Base-by-base conservation (phyloP, 1,140 invertebrate species). In the Anadara kagoshimensis region DNA sequence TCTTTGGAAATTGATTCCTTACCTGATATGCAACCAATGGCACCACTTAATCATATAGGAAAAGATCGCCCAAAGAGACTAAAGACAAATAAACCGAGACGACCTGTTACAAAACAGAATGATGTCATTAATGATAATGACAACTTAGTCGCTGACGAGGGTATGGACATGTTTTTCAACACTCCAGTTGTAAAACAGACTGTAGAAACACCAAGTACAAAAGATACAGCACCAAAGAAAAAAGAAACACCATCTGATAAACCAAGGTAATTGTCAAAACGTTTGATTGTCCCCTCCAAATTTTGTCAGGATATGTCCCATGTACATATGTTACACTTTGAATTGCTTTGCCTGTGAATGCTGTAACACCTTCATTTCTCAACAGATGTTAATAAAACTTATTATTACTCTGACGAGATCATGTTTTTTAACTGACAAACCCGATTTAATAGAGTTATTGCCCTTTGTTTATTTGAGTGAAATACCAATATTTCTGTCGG, bases 101-200 rank as follows among this genome's bases (percentile, higher is more conserved):
- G 29, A 10, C 29, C 65, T 0, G 29, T 36, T 18, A 18, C 54
- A 20, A n/a, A 43, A 0, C 2, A 22, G 5, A 67, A 45, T 36
- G 18, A 56, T 7, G 41, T 49, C 10, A 56, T 58, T 8, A 26
- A 58, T n/a, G 66, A 45, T 8, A 26, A 67, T 29, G 53, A 29
- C 12, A 11, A 20, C 5, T 16, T n/a, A 20, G 44, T 36, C 16
- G 66, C 24, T 0, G 44, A 51, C 2, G 53, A 64, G 22, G 36
- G 53, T 20, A 64, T 64, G 49, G 47, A 64, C 51, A 14, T 24
- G 7, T 64, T 64, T 20, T 64, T 64, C 14, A 64, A 51, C 26
- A 36, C 29, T 3, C n/a, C 62, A 0, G 45, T 29, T n/a, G 62
- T 64, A 18, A 64, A 29, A 49, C 14, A 62, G 24, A 20, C 24